Base-by-base conservation (phyloP, 2,888 invertebrate genomes). In the Drosophila kanekoi region DNA sequence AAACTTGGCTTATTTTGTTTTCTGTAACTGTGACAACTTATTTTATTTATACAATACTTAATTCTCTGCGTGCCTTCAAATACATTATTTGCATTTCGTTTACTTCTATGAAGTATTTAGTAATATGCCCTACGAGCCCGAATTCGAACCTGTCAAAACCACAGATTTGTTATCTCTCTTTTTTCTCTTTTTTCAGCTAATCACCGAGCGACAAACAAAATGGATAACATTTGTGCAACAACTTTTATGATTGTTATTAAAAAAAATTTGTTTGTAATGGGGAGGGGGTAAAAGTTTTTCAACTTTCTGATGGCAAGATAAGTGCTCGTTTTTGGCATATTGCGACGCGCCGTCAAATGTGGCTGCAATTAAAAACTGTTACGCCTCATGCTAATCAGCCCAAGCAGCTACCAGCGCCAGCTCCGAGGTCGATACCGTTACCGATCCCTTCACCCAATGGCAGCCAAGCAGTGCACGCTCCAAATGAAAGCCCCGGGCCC, bases 351-450 rank as follows among this genome's bases (percentile, higher is more conserved):
- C 69, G 79, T 73, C 85, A 81, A 87, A 85, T 90, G 91, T 89
- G 87, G 82, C 89, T 82, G 87, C 89, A 90, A 91, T 90, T 90
- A 90, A 86, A 86, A 90, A 85, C 80, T 87, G 89, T 84, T 84
- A 85, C 85, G 83, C 86, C 89, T 89, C 75, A 83, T 81, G 87
- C 87, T 91, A 88, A 91, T 90, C 90, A 84, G 76, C 75, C 77
- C 81, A 73, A 73, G 71, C 74, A 75, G 78, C 74, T 62, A 58
- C 56, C 52, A 45, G 63, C 38, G 28, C 51, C 40, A 35, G 54
- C 51, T 45, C 40, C 73, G 74, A 73, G 78, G 74, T 76, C 58
- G 74, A 64, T 58, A 57, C 65, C 68, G 61, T 60, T 59, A 49
- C 65, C 72, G 69, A 79, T 80, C 88, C 88, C 83, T 80, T 76